Percentiles rank a stretch among this genome's conserved stretches.
Conservation (phyloP, 2,888 invertebrate genomes). For the Catocala nupta region DNA sequence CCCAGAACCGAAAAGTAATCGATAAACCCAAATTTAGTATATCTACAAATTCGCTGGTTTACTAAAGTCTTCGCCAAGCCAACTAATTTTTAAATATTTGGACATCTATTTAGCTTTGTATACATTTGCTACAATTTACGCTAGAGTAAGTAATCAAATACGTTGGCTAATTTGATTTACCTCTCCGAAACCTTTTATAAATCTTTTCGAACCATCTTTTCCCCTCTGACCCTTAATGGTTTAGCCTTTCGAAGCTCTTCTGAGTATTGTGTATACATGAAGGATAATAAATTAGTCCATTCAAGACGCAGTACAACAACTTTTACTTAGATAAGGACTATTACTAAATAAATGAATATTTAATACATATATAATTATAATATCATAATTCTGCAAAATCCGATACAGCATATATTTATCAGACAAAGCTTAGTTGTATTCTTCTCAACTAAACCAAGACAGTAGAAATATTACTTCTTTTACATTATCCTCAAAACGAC, state of each 20-base stretch:
- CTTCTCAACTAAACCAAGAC: too few species aligned
- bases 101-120: neutral
- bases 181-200: constrained; percentile 22
- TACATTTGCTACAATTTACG: constrained; percentile 16
- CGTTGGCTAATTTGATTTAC: constrained; percentile 34
- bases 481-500: too few species aligned
- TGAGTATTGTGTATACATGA: constrained; percentile 17
- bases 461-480: too few species aligned
- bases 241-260: constrained; percentile 23
- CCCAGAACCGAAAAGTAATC: neutral
- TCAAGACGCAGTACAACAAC: neutral
- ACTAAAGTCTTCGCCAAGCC: neutral
- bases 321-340: too few species aligned
- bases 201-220: constrained; percentile 33
- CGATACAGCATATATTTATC: too few species aligned
- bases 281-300: constrained; percentile 36
- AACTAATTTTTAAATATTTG: too few species aligned
- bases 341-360: too few species aligned
- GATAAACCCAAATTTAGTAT: constrained; percentile 5
- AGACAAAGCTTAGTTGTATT: too few species aligned
- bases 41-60: neutral
- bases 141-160: constrained; percentile 29
- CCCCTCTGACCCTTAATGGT: constrained; percentile 24
- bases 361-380: too few species aligned
- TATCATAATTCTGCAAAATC: too few species aligned